Conservation (phyloP, 1,140 invertebrate species). For the Platyscapa corneri region DNA sequence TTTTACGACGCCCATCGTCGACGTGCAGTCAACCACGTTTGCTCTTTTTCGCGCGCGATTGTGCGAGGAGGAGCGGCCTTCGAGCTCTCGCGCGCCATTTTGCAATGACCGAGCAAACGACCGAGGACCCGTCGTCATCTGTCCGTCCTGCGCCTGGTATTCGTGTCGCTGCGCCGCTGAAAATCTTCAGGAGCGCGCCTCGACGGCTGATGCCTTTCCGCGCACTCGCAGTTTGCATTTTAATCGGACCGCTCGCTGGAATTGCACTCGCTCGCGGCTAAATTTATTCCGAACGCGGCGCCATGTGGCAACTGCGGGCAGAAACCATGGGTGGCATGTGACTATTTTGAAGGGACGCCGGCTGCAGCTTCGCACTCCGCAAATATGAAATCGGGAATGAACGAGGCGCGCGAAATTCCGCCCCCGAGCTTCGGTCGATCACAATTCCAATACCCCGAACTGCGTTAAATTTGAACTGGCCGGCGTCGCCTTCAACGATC, state of each 20-base stretch:
- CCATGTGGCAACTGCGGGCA: background rate
- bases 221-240: background rate
- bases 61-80: too few species aligned
- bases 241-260: background rate
- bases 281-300: background rate
- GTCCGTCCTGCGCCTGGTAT: too few species aligned
- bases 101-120: too few species aligned
- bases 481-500: too few species aligned
- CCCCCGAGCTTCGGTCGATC: too few species aligned
- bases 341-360: background rate
- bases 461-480: too few species aligned
- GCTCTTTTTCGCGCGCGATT: background rate
- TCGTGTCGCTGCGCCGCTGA: background rate
- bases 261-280: background rate
- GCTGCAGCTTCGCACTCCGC: background rate
- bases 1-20: background rate
- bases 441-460: too few species aligned
- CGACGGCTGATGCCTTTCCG: background rate
- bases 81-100: too few species aligned
- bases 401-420: background rate
- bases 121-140: too few species aligned
- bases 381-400: background rate
- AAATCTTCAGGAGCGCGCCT: background rate
- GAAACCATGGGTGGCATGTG: background rate
- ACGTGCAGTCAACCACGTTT: background rate